Evolutionary conservation across 2,113 vertebrate species (phyloP), one percentile per base, ranked within the genome.

Genomic region (Halcyon malimbica): DNA sequence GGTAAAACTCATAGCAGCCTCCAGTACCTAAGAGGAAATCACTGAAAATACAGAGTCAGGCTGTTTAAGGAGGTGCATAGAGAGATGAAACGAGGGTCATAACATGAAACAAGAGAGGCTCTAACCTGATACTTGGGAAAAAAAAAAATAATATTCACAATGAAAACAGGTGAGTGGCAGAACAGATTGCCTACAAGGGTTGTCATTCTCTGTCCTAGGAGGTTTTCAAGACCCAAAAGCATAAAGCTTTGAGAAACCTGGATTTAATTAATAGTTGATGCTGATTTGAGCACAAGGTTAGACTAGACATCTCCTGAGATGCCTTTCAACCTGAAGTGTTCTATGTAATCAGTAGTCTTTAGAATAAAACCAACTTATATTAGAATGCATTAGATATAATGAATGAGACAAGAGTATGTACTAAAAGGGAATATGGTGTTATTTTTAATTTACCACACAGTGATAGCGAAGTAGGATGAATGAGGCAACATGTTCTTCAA

Each of bases 271-370:
- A 42, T 60, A 68, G 23, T 25, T 48, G 16, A 19, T 76, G 9
- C 13, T 69, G 10, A 11, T 64, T 73, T 50, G 25, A 91, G 46
- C 33, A 77, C 23, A 28, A 87, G 13, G 4, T 35, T 71, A 8
- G 26, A 16, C 5, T 26, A 6, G 0, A 3, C 5, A 28, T 46
- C 24, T 74, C 28, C 16, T 65, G 46, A n/a, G 6, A 1, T 42
- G 42, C 8, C 10, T n/a, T 83, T 69, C 11, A 62, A 42, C 60
- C 20, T 44, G 6, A 65, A 77, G 3, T 17, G 51, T 35, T 90
- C 15, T 50, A 9, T 57, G 33, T 11, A 76, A 62, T 42, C 19
- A 23, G 5, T 65, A 3, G 3, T 51, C 48, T 87, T 82, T 59
- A 54, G 20, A 41, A 69, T 74, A 67, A 77, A 86, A 29, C 48